Percentiles rank a stretch among this genome's conserved stretches.
Conservation (phyloP, 2,888 invertebrate genomes). For the Plagodis pulveraria region DNA sequence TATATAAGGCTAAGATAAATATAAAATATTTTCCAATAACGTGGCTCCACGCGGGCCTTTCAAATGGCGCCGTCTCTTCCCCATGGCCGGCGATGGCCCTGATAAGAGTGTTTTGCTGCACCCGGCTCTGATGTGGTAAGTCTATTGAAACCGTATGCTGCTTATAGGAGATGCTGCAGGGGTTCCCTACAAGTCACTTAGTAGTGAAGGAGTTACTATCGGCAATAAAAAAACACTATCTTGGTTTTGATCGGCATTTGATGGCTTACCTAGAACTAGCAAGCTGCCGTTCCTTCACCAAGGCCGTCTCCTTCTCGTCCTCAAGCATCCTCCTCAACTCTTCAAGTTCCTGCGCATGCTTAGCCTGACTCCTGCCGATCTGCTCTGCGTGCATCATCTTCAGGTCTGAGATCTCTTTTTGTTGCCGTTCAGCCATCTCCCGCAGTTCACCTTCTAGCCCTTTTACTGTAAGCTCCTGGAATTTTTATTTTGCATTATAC, state of each 20-base stretch:
- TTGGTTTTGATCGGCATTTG: not conserved
- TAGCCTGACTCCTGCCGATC: conserved; percentile 66
- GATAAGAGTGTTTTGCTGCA: too few relatives aligned
- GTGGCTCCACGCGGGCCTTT: too few relatives aligned
- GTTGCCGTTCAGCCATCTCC: conserved; percentile 90
- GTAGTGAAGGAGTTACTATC: too few relatives aligned
- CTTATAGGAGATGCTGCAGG: too few relatives aligned
- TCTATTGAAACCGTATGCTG: too few relatives aligned
- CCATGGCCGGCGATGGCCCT: too few relatives aligned
- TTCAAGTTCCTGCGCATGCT: conserved; percentile 73
- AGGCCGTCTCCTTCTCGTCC: conserved; percentile 70
- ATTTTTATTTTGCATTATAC: not conserved
- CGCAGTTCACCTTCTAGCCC: conserved; percentile 94
- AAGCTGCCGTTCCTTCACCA: conserved; percentile 74
- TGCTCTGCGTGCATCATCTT: conserved; percentile 76
- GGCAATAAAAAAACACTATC: not conserved
- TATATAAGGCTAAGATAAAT: too few relatives aligned
- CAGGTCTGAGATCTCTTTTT: conserved; percentile 85
- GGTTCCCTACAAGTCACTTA: too few relatives aligned
- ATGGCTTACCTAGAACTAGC: conserved; percentile 49
- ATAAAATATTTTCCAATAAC: too few relatives aligned
- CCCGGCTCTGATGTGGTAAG: too few relatives aligned
- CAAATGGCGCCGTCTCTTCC: too few relatives aligned
- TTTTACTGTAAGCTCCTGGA: conserved; percentile 92
- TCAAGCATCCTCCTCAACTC: conserved; percentile 84